Percentiles rank a stretch among this genome's conserved stretches.
Evolutionary conservation across 2,113 vertebrate genomes (phyloP).

Genomic region (Amblyornis subalaris): DNA sequence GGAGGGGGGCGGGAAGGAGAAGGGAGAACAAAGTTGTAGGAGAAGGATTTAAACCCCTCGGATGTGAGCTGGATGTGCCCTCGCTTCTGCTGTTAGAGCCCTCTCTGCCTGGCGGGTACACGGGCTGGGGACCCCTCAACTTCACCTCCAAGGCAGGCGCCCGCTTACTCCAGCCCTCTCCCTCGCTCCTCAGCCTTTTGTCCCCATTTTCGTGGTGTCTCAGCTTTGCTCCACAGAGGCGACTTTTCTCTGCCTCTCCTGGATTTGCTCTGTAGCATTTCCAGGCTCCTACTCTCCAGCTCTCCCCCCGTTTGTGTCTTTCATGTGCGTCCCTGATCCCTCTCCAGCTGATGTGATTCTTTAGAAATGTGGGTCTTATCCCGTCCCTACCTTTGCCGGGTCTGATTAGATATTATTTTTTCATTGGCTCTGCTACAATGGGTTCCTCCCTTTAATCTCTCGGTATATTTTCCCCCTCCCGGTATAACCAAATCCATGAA

Average conservation of each 20-base stretch:
- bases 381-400: conserved; percentile 47
- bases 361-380: conserved; percentile 49
- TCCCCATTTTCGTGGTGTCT: conserved; percentile 26
- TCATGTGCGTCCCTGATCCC: conserved; percentile 22
- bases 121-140: background rate
- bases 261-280: conserved; percentile 15
- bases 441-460: conserved; percentile 54
- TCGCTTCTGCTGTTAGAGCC: background rate
- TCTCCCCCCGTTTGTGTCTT: conserved; percentile 20
- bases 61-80: background rate
- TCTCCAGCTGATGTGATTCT: conserved; percentile 42
- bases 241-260: conserved; percentile 31
- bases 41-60: background rate
- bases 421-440: conserved; percentile 64
- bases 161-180: background rate
- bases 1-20: background rate
- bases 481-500: conserved; percentile 69
- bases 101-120: background rate
- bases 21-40: background rate
- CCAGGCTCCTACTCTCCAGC: background rate
- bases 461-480: conserved; percentile 44
- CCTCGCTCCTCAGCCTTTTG: background rate
- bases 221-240: conserved; percentile 10
- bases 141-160: background rate
- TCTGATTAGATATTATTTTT: conserved; percentile 67